These are phyloP conservation scores for Linnaemya vulpina DNA, from an alignment of 2,888 invertebrate genomes.

Conservation along the genomic window DNA sequence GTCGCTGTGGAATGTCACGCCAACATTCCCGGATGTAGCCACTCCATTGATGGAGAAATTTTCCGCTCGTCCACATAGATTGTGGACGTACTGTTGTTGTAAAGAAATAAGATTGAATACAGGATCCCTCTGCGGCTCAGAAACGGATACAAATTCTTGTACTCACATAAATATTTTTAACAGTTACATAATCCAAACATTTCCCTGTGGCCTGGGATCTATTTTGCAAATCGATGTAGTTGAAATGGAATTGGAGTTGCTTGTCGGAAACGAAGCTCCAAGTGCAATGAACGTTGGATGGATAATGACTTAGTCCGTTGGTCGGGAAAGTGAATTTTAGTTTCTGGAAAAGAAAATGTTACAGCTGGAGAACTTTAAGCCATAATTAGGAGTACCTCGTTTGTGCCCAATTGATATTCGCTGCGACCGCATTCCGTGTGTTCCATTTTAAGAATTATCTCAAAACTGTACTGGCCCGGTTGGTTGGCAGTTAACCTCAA, in stretches of 20 bases:
- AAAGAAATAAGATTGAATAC: not conserved
- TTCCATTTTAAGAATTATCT: slow-evolving; percentile 84
- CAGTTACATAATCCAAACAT: slow-evolving; percentile 78
- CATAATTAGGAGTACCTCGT: slow-evolving; percentile 75
- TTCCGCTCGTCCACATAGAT: slow-evolving; percentile 72
- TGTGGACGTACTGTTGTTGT: slow-evolving; percentile 28
- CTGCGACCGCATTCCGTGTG: slow-evolving; percentile 85
- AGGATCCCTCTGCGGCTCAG: not conserved
- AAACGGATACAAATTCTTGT: not conserved
- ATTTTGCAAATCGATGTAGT: slow-evolving; percentile 84
- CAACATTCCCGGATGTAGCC: slow-evolving; percentile 28
- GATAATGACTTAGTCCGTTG: slow-evolving; percentile 81
- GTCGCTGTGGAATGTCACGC: slow-evolving; percentile 77
- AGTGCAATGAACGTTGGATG: slow-evolving; percentile 84
- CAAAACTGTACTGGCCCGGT: slow-evolving; percentile 85
- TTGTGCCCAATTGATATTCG: slow-evolving; percentile 80
- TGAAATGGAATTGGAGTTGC: slow-evolving; percentile 83
- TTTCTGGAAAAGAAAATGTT: slow-evolving; percentile 50
- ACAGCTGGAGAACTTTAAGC: not conserved
- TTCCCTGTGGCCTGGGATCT: slow-evolving; percentile 78
- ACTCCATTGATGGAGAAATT: slow-evolving; percentile 57
- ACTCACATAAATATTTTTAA: slow-evolving; percentile 73
- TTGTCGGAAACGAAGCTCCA: slow-evolving; percentile 84
- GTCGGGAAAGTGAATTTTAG: slow-evolving; percentile 72
- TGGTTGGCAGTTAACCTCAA: slow-evolving; percentile 86